Evolutionary conservation across 2,113 vertebrate genomes (phyloP).

Genomic region (Limanda limanda): DNA sequence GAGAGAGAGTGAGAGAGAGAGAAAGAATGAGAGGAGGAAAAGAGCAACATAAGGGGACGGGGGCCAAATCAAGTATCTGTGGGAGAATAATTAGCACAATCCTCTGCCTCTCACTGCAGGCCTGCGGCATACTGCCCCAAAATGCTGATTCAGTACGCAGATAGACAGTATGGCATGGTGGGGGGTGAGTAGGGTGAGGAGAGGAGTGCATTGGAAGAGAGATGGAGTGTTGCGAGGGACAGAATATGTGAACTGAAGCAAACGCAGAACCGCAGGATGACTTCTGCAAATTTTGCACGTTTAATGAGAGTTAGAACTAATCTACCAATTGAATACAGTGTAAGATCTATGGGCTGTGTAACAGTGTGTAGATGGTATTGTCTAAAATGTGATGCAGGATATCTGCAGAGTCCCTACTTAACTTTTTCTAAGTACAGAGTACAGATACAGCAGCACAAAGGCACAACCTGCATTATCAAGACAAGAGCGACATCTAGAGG

Average conservation of each 20-base stretch:
- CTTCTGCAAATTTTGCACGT: not conserved
- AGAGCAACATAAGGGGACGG: constrained; percentile 42
- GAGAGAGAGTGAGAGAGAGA: not conserved
- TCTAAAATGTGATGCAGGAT: constrained; percentile 3
- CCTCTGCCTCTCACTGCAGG: constrained; percentile 73
- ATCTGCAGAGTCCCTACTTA: constrained; percentile 30
- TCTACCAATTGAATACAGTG: not conserved
- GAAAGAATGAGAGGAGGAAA: constrained; percentile 22
- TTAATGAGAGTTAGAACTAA: not conserved
- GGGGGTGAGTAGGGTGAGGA: not conserved
- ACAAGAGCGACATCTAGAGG: constrained; percentile 65
- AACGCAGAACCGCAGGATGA: not conserved
- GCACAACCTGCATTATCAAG: not conserved
- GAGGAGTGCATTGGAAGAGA: too few species aligned
- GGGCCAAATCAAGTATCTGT: constrained; percentile 54
- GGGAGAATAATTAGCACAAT: constrained; percentile 75
- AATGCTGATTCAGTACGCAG: constrained; percentile 80
- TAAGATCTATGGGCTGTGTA: too few species aligned
- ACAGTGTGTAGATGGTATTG: not conserved
- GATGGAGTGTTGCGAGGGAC: constrained; percentile 27
- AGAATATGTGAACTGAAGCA: constrained; percentile 24
- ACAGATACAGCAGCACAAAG: constrained; percentile 24
- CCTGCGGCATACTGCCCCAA: constrained; percentile 73
- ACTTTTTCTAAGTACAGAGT: constrained; percentile 40
- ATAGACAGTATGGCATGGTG: constrained; percentile 55